Conservation (phyloP, 2,888 invertebrate species). For the Cerastoderma edule region DNA sequence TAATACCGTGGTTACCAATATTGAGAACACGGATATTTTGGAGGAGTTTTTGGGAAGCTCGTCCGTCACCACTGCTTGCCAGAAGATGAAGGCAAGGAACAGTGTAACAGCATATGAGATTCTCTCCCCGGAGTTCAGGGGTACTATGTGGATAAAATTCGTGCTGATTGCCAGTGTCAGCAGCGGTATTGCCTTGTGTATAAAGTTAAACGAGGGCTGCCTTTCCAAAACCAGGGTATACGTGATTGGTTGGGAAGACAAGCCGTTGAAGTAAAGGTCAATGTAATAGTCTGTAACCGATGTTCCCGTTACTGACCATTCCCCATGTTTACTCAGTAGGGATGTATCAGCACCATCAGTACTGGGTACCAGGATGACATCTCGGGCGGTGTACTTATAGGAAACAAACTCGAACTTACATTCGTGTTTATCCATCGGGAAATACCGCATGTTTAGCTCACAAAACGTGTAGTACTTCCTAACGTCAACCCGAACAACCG, state of each 20-base stretch:
- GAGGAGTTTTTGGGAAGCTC: constrained; percentile 15
- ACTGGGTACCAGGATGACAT: neutral
- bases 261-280: neutral
- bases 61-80: constrained; percentile 16
- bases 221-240: neutral
- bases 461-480: constrained; percentile 9
- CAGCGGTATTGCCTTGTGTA: constrained; percentile 7
- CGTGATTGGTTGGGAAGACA: neutral
- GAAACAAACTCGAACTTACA: constrained; percentile 18
- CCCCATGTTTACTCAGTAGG: neutral
- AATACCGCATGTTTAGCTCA: constrained; percentile 7
- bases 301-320: constrained; percentile 1
- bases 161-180: neutral
- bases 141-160: constrained; percentile 6
- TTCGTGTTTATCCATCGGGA: constrained; percentile 5
- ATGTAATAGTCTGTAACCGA: neutral
- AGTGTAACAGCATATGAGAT: constrained; percentile 10
- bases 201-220: neutral
- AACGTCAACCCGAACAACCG: neutral
- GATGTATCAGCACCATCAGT: neutral
- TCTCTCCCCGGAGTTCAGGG: constrained; percentile 9
- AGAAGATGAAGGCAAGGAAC: constrained; percentile 7
- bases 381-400: neutral
- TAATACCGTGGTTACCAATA: neutral
- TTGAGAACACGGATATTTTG: constrained; percentile 4